These are phyloP conservation scores for Helicoverpa armigera DNA, from an alignment of 1,140 invertebrate genomes.

Conservation along the genomic window DNA sequence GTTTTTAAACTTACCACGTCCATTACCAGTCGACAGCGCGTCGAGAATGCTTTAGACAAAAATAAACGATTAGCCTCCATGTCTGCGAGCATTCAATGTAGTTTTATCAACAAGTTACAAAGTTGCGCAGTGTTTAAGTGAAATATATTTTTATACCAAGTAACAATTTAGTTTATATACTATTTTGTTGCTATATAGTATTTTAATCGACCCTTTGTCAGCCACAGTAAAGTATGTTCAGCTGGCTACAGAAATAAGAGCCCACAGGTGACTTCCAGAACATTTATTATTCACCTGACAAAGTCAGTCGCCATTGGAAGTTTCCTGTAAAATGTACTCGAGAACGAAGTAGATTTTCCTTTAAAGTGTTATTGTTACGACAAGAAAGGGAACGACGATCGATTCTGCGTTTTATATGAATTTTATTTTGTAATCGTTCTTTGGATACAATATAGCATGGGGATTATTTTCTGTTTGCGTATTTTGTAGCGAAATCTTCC, in stretches of 20 bases:
- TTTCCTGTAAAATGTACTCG: conserved; percentile 63
- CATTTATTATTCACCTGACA: conserved; percentile 75
- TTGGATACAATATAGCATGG: background rate
- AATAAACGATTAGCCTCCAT: conserved; percentile 8
- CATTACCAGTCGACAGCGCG: conserved; percentile 12
- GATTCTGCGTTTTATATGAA: conserved; percentile 44
- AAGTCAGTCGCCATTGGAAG: conserved; percentile 67
- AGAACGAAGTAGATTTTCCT: conserved; percentile 61
- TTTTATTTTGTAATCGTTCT: conserved; percentile 18
- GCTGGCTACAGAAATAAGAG: conserved; percentile 65
- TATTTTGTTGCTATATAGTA: background rate
- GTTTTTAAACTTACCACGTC: conserved; percentile 2
- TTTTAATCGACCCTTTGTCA: conserved; percentile 28
- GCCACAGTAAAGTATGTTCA: conserved; percentile 42
- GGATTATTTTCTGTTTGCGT: background rate
- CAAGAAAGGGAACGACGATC: conserved; percentile 51
- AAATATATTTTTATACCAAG: too few species aligned
- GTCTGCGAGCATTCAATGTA: background rate
- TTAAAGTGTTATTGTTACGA: conserved; percentile 65
- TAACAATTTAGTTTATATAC: too few species aligned
- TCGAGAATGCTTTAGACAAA: background rate
- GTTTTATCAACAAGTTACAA: background rate
- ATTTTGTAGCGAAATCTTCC: background rate
- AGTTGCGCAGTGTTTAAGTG: background rate
- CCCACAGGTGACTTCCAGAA: conserved; percentile 60